Conservation (phyloP, 1,140 invertebrate genomes). For the Drosophila obscura region DNA sequence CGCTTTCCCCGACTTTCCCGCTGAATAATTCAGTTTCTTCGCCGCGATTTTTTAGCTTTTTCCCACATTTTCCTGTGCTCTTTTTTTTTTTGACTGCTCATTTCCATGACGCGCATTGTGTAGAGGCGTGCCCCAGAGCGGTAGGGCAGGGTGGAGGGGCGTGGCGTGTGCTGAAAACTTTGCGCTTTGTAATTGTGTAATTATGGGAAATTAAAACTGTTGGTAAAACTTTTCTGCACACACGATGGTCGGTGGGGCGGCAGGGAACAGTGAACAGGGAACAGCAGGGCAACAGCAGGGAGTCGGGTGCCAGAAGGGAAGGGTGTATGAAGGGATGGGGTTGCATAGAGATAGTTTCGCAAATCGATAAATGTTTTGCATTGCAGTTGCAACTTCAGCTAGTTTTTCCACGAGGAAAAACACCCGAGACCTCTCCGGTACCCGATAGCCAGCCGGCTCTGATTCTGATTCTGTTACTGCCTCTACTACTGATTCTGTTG, state of each 20-base stretch:
- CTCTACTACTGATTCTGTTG: no score
- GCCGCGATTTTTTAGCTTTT: conserved; percentile 29
- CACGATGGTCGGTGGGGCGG: conserved; percentile 55
- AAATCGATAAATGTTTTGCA: conserved; percentile 62
- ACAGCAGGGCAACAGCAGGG: conserved; percentile 15
- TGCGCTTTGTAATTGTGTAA: conserved; percentile 82
- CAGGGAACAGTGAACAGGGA: conserved; percentile 25
- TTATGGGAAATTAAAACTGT: conserved; percentile 83
- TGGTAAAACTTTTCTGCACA: conserved; percentile 80
- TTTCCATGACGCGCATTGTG: conserved; percentile 78
- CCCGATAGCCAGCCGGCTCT: background rate
- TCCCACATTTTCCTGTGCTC: conserved; percentile 34
- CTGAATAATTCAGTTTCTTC: conserved; percentile 14
- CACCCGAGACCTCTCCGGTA: no score
- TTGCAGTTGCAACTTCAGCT: conserved; percentile 53
- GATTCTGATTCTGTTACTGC: conserved; percentile 35
- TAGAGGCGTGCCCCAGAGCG: conserved; percentile 38
- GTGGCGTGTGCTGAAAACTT: conserved; percentile 81
- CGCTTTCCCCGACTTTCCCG: conserved; percentile 24
- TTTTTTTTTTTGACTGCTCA: conserved; percentile 64
- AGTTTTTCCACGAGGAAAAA: no score
- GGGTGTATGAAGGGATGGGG: background rate
- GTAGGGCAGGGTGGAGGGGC: conserved; percentile 11
- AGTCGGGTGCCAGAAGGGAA: background rate
- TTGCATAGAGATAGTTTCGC: conserved; percentile 48